A percentile compares a stretch with the other conserved stretches of the same genome.
These are phyloP conservation scores for Polietes domitor DNA, from an alignment of 2,888 invertebrate species.

Conservation along the genomic window DNA sequence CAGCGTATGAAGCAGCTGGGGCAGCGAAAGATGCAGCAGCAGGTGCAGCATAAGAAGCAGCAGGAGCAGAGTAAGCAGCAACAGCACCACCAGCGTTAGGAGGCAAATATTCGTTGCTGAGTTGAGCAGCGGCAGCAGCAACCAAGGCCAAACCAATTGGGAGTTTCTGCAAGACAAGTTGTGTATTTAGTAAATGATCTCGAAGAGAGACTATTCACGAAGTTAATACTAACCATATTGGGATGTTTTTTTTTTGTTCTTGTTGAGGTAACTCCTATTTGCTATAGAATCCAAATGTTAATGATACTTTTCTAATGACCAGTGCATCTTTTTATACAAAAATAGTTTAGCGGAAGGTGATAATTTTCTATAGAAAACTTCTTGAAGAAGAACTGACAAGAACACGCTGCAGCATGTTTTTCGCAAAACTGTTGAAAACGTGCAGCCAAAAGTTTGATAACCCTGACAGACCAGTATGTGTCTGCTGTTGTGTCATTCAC, in stretches of 20 bases:
- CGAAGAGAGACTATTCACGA: not conserved
- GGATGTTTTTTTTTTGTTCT: constrained; percentile 45
- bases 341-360: too few relatives aligned
- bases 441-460: too few relatives aligned
- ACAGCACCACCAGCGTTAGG: constrained; percentile 50
- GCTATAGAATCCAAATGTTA: constrained; percentile 73
- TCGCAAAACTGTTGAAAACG: too few relatives aligned
- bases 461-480: too few relatives aligned
- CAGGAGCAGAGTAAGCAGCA: constrained; percentile 57
- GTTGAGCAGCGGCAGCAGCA: constrained; percentile 75
- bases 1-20: constrained; percentile 49
- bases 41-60: constrained; percentile 61
- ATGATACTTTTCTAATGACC: constrained; percentile 72
- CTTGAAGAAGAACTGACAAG: too few relatives aligned
- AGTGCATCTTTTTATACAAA: constrained; percentile 65
- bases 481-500: too few relatives aligned
- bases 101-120: constrained; percentile 74
- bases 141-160: constrained; percentile 76
- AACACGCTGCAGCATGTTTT: too few relatives aligned
- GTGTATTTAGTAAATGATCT: not conserved
- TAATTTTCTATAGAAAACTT: too few relatives aligned
- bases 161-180: constrained; percentile 71
- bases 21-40: constrained; percentile 45
- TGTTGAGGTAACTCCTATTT: constrained; percentile 62
- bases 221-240: not conserved